Percentiles rank a stretch among this genome's conserved stretches.
These are phyloP conservation scores for Drosophila seguyi DNA, from an alignment of 1,140 invertebrate genomes.

Conservation along the genomic window DNA sequence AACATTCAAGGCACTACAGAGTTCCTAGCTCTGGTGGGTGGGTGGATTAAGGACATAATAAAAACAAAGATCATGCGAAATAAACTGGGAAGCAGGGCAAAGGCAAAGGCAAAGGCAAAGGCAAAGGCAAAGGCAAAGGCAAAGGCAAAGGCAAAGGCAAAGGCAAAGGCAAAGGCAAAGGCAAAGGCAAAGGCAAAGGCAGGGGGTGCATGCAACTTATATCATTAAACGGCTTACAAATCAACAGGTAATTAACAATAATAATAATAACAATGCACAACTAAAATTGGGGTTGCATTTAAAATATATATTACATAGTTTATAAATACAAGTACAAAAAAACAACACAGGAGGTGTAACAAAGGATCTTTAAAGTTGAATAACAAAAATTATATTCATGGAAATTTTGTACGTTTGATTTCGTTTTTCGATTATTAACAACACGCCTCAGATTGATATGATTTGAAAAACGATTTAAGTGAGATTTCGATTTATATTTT, in stretches of 20 bases:
- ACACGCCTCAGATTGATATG: conserved; percentile 2
- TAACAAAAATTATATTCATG: conserved; percentile 55
- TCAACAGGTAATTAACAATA: conserved; percentile 19
- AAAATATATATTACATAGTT: not conserved
- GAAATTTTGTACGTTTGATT: conserved; percentile 10
- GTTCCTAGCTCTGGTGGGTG: not conserved
- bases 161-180: too few relatives aligned
- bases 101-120: too few relatives aligned
- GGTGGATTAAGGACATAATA: not conserved
- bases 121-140: too few relatives aligned
- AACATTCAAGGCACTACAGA: conserved; percentile 1
- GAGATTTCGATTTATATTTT: not conserved
- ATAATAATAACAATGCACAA: conserved; percentile 19
- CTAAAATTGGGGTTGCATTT: conserved; percentile 21
- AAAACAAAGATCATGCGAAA: conserved; percentile 12
- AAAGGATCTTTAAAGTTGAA: conserved; percentile 33
- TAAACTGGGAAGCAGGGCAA: not conserved
- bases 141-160: too few relatives aligned
- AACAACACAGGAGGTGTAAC: conserved; percentile 11
- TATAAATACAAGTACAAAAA: conserved; percentile 1
- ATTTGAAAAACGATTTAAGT: not conserved
- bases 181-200: conserved; percentile 21
- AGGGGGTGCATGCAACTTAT: conserved; percentile 11
- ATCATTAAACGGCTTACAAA: conserved; percentile 7
- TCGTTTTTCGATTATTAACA: not conserved